phyloP scores from a whole-genome alignment of 1,140 invertebrate genomes.

The Drosophila baimaii region DNA sequence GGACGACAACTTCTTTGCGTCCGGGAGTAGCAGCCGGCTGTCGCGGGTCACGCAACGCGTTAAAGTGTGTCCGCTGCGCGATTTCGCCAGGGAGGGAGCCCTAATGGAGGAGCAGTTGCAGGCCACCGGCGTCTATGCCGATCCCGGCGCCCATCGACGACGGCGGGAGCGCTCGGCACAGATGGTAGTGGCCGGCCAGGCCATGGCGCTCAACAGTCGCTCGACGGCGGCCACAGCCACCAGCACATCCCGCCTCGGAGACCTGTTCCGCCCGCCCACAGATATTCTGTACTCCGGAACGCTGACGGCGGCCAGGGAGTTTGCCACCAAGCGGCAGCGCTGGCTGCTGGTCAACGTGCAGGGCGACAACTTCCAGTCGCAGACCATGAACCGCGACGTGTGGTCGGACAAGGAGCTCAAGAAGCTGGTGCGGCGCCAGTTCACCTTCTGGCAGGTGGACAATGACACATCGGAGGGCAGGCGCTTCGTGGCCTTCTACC shows the following conservation, averaged over 20 bases:
- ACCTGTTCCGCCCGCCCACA: conserved; percentile 90
- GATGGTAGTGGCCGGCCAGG: conserved; percentile 68
- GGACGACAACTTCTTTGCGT: conserved; percentile 81
- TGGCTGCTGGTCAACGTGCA: conserved; percentile 93
- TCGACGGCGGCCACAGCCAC: conserved; percentile 31
- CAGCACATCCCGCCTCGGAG: conserved; percentile 87
- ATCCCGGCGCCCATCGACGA: conserved; percentile 55
- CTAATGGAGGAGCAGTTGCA: conserved; percentile 80
- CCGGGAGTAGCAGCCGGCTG: conserved; percentile 52
- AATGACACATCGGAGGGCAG: conserved; percentile 89
- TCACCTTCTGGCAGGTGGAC: conserved; percentile 92
- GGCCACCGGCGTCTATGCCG: conserved; percentile 65
- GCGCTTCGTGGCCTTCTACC: conserved; percentile 90
- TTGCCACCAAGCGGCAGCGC: conserved; percentile 86
- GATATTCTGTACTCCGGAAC: conserved; percentile 89
- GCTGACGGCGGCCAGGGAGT: conserved; percentile 88
- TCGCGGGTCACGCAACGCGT: conserved; percentile 63
- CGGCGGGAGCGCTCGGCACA: conserved; percentile 67
- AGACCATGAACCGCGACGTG: conserved; percentile 91
- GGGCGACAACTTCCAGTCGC: conserved; percentile 90
- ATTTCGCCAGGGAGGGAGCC: conserved; percentile 79
- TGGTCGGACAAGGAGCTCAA: conserved; percentile 89
- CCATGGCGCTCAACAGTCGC: conserved; percentile 48
- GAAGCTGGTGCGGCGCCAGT: conserved; percentile 88
- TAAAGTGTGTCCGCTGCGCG: conserved; percentile 77